Percentiles rank a stretch among this genome's conserved stretches.
Evolutionary conservation across 35 echinoderm and acorn worm genomes (phyloP).

Genomic region (Stichopus chloronotus): DNA sequence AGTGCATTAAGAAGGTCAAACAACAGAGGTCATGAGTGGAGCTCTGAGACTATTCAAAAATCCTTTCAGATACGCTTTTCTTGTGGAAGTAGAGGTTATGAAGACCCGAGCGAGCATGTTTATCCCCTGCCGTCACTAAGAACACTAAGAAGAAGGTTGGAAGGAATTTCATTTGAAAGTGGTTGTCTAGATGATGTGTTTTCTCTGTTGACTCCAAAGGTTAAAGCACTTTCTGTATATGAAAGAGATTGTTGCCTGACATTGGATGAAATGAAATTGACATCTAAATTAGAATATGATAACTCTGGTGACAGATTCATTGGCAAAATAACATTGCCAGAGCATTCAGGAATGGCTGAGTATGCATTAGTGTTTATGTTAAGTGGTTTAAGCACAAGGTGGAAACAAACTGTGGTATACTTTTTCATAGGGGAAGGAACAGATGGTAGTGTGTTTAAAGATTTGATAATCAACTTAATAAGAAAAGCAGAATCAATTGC

Average conservation of each 20-base stretch:
- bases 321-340: neutral
- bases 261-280: neutral
- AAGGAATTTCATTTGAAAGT: conserved; percentile 16
- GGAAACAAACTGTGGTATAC: conserved; percentile 35
- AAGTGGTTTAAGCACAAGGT: conserved; percentile 35
- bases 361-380: conserved; percentile 12
- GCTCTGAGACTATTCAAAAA: conserved; percentile 2
- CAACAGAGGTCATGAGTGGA: neutral
- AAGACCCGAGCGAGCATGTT: neutral
- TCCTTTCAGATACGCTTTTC: neutral
- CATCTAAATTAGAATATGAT: conserved; percentile 3
- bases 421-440: conserved; percentile 1
- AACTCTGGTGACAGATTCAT: neutral
- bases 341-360: neutral
- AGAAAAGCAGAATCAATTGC: conserved; percentile 4
- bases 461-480: neutral
- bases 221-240: conserved; percentile 11
- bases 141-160: neutral
- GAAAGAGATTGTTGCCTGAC: conserved; percentile 24
- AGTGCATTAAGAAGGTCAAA: neutral
- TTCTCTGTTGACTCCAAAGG: neutral
- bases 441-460: conserved; percentile 6
- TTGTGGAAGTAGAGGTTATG: neutral
- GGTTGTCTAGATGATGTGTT: conserved; percentile 21
- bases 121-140: neutral